Evolutionary conservation across 2,888 invertebrate genomes (phyloP).

Genomic region (Orchesella flavescens): DNA sequence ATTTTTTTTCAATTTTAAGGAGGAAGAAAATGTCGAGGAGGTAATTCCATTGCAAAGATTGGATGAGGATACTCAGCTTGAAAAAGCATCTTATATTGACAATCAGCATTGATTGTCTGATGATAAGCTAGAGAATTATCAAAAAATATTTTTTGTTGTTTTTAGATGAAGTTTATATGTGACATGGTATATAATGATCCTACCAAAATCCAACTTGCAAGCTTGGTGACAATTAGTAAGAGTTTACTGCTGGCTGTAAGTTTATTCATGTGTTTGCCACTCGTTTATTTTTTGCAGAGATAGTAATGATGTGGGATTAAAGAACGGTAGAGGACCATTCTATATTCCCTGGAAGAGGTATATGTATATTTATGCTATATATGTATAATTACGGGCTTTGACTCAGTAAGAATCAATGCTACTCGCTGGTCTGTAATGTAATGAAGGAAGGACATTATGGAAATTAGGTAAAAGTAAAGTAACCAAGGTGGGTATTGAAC

Average conservation of each 20-base stretch:
- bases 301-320: too few species aligned
- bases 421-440: too few species aligned
- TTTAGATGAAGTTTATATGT: constrained; percentile 46
- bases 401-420: too few species aligned
- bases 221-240: constrained; percentile 34
- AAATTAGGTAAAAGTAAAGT: too few species aligned
- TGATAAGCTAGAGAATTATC: not conserved
- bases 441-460: too few species aligned
- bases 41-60: constrained; percentile 23
- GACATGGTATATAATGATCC: constrained; percentile 48
- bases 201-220: constrained; percentile 8
- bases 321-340: too few species aligned
- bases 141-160: not conserved
- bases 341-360: too few species aligned
- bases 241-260: constrained; percentile 26
- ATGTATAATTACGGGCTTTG: too few species aligned
- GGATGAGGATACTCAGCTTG: constrained; percentile 9
- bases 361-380: too few species aligned
- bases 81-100: not conserved
- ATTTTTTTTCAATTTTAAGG: constrained; percentile 4
- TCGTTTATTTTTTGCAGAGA: too few species aligned
- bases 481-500: too few species aligned
- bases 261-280: not conserved
- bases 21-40: constrained; percentile 42
- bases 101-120: not conserved